phyloP scores from a whole-genome alignment of 2,888 invertebrate genomes.

The Ophonus ardosiacus region DNA sequence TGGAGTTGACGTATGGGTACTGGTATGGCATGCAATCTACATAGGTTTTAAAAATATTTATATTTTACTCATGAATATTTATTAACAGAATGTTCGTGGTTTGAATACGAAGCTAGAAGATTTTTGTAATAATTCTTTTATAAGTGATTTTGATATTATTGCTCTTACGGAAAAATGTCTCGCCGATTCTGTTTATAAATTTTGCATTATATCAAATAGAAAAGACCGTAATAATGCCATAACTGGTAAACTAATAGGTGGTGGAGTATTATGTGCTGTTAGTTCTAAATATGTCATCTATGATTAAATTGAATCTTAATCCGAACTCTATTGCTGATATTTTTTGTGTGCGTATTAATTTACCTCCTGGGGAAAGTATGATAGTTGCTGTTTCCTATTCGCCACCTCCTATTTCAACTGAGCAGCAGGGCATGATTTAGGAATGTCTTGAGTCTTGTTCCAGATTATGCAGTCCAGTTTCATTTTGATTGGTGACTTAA shows the following conservation, averaged over 20 bases:
- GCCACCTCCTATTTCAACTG: not conserved
- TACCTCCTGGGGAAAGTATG: not conserved
- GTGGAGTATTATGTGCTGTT: not conserved
- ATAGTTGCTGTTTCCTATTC: not conserved
- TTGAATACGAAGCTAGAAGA: not conserved
- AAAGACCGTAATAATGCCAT: not conserved
- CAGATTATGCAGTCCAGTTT: not conserved
- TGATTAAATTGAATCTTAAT: not conserved
- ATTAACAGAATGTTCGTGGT: not conserved
- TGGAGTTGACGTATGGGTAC: not conserved
- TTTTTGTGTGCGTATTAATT: not conserved
- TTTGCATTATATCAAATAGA: not conserved
- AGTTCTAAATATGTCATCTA: not conserved
- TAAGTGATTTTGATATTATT: not conserved
- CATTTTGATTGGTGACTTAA: not conserved
- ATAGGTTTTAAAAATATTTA: not conserved
- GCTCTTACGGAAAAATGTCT: not conserved
- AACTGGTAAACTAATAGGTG: not conserved
- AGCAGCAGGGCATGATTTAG: not conserved
- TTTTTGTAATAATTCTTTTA: not conserved
- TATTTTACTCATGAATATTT: not conserved
- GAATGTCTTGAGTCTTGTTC: not conserved
- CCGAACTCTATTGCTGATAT: not conserved
- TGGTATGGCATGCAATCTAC: not conserved
- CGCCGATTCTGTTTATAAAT: not conserved